Conservation (phyloP, 1,140 invertebrate genomes). For the Zaprionus tsacasi region DNA sequence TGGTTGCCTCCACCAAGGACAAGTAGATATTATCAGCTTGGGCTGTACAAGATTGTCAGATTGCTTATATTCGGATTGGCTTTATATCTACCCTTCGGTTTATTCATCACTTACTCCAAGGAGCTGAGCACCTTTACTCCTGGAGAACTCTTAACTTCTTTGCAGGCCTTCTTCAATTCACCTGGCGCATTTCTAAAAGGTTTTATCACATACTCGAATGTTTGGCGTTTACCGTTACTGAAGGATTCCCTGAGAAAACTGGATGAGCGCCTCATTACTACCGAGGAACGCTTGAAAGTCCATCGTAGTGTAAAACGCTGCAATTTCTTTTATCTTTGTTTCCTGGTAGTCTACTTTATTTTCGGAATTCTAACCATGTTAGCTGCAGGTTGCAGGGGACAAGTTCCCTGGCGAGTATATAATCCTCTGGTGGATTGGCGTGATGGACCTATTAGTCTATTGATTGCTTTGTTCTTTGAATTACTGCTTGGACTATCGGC, state of each 20-base stretch:
- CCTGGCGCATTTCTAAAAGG: not conserved
- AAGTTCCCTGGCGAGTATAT: constrained; percentile 46
- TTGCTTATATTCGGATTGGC: not conserved
- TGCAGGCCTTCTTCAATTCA: not conserved
- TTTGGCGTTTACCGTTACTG: constrained; percentile 19
- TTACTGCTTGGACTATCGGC: not conserved
- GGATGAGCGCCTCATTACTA: constrained; percentile 33
- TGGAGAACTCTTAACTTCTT: not conserved
- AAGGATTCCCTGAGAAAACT: constrained; percentile 28
- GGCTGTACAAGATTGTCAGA: not conserved
- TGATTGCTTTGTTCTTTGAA: not conserved
- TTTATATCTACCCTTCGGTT: not conserved
- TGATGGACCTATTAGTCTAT: not conserved
- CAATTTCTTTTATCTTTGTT: constrained; percentile 42
- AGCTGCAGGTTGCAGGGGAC: not conserved
- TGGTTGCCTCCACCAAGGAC: not conserved
- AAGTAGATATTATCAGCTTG: not conserved
- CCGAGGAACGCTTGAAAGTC: constrained; percentile 22
- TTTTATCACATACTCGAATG: not conserved
- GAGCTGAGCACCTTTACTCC: not conserved
- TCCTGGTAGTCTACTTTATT: constrained; percentile 10
- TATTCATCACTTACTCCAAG: not conserved
- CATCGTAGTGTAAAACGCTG: constrained; percentile 39
- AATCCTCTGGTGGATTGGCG: constrained; percentile 25
- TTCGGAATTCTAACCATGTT: constrained; percentile 31